phyloP scores from a whole-genome alignment of 2,113 vertebrate species.

The Nipponia nippon region DNA sequence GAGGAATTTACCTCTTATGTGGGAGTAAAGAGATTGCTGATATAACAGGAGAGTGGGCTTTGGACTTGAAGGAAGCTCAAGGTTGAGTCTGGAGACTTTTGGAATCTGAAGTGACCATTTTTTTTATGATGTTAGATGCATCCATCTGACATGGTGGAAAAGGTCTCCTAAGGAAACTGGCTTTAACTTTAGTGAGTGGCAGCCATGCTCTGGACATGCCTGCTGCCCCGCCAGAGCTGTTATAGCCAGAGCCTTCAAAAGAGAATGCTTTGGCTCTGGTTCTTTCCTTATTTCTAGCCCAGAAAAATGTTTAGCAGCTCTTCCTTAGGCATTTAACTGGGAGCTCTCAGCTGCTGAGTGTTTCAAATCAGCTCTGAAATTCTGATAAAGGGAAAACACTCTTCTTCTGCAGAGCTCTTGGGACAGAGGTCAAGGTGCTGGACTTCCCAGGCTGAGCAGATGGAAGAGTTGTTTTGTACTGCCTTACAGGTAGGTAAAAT shows the following conservation, averaged over 20 bases:
- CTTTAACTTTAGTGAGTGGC: neutral
- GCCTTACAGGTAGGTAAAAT: neutral
- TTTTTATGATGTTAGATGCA: neutral
- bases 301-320: neutral
- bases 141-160: fast-evolving
- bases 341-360: neutral
- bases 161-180: neutral
- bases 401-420: neutral
- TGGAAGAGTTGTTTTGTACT: neutral
- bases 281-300: neutral
- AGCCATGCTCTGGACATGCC: fast-evolving
- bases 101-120: neutral
- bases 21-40: neutral
- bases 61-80: neutral
- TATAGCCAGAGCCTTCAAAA: neutral
- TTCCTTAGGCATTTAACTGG: neutral
- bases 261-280: neutral
- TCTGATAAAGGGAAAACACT: neutral
- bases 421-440: neutral
- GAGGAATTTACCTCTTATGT: neutral
- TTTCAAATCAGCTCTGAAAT: neutral
- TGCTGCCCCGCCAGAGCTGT: neutral
- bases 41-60: neutral
- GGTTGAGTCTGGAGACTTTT: neutral
- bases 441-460: neutral